Base-by-base conservation (phyloP, 2,888 invertebrate species). In the Pterostichus niger region DNA sequence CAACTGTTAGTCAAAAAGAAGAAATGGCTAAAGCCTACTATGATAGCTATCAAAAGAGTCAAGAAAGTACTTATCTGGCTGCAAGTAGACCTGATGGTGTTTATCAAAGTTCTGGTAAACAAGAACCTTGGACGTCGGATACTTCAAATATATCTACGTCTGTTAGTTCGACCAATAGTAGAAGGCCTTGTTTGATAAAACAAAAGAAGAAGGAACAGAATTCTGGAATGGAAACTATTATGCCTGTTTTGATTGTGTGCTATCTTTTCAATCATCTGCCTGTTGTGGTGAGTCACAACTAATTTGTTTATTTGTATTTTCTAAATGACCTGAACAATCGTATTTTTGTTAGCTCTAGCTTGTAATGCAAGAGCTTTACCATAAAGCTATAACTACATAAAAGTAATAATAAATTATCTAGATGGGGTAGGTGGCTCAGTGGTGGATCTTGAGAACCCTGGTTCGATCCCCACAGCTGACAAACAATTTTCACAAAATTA, bases 241-340 rank as follows among this genome's bases (percentile, higher is more conserved):
- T 85, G 90, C 93, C 85, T 86, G 91, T 93, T 64, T 88, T 93
- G 83, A 90, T 91, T 83, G 91, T 93, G 24, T 92, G 92, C 86
- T 93, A 93, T 87, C 86, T 91, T 78, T 91, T 93, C 87, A 92
- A 93, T 87, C 93, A 93, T 87, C 87, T 93, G 61, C 93, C 93
- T 0, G 88, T 93, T 13, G 88, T 93, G 90, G 93, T 93, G 88
- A 93, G 92, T 91, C 85, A 15, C 13, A 17, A 17, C 5, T 5
- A 2, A 4, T 46, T 46, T 46, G 46, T 52, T 13, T n/a, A n/a
- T n/a, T n/a, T n/a, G n/a, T n/a, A n/a, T n/a, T n/a, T n/a, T n/a
- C n/a, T n/a, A n/a, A n/a, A n/a, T n/a, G n/a, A n/a, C n/a, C n/a
- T n/a, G n/a, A n/a, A n/a, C n/a, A n/a, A n/a, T n/a, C n/a, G n/a